Base-by-base conservation (phyloP, 2,888 invertebrate genomes). In the Epistrophe eligans region DNA sequence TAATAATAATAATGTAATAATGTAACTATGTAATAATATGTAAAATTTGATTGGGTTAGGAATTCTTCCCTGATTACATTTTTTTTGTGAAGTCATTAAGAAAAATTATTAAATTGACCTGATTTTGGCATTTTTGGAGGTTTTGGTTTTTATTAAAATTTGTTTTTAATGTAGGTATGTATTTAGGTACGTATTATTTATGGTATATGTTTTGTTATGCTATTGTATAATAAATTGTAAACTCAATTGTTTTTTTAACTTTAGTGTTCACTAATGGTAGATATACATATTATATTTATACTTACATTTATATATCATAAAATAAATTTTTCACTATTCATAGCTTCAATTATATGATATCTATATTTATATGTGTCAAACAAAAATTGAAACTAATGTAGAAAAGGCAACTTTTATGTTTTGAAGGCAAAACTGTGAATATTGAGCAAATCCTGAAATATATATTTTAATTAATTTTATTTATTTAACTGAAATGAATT, bases 381-480 rank as follows among this genome's bases (percentile, higher is more conserved):
- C 28, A 45, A 19, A 70, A 48, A 28, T 40, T 83, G 71, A 62
- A 76, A 83, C 72, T 79, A 67, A 64, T 70, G 57, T 76, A 40
- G 58, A 79, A 45, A 87, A 87, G 85, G 85, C 85, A 82, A 66
- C 64, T 82, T 43, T 55, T n/a, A 15, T 15, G 15, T 71, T 35
- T 66, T 43, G 10, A 87, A 87, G 82, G 82, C 87, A 87, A 76
- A 70, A 35, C 32, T 76, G 83, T 87, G 48, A 48, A 55, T 35
- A 35, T 82, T 76, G 76, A 72, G 70, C 60, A 67, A 72, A 74
- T 66, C 8, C 72, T 83, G 55, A 35, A 84, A 79, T 24, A 28
- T 9, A n/a, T 6, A 9, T 17, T n/a, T 45, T 38, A 13, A 45
- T 48, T 50, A 72, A 38, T 8, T 4, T 7, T n/a, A 11, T 57